Conservation (phyloP, 2,797 vertebrate species). For the Pyrocephalus nanus region DNA sequence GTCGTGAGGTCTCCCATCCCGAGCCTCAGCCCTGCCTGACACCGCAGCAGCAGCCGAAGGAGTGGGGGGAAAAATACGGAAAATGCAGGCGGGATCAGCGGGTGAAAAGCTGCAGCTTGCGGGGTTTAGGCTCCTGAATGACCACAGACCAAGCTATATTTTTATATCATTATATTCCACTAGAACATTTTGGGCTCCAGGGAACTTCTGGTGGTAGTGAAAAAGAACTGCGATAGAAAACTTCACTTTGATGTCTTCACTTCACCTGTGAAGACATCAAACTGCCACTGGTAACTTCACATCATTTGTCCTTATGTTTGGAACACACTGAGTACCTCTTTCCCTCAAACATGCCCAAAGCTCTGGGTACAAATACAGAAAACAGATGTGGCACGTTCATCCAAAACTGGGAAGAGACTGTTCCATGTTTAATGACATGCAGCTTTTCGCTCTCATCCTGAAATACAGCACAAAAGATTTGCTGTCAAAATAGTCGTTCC, state of each 20-base stretch:
- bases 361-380: not conserved
- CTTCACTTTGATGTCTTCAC: too few relatives aligned
- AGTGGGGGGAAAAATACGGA: accelerated
- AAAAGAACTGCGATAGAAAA: not conserved
- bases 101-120: not conserved
- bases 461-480: not conserved
- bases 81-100: accelerated
- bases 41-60: not conserved
- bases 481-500: not conserved
- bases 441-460: not conserved
- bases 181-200: not conserved
- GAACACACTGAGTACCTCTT: not conserved
- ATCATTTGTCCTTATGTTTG: not conserved
- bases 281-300: not conserved
- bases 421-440: not conserved
- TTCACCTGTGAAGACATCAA: not conserved
- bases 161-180: not conserved
- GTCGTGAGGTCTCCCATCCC: accelerated
- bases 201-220: not conserved
- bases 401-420: not conserved
- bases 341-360: not conserved
- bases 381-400: not conserved
- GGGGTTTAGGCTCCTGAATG: not conserved
- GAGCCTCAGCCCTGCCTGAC: accelerated
- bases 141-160: not conserved